phyloP scores from a whole-genome alignment of 92 coral and sea anemone species.

The Zoanthus sociatus region DNA sequence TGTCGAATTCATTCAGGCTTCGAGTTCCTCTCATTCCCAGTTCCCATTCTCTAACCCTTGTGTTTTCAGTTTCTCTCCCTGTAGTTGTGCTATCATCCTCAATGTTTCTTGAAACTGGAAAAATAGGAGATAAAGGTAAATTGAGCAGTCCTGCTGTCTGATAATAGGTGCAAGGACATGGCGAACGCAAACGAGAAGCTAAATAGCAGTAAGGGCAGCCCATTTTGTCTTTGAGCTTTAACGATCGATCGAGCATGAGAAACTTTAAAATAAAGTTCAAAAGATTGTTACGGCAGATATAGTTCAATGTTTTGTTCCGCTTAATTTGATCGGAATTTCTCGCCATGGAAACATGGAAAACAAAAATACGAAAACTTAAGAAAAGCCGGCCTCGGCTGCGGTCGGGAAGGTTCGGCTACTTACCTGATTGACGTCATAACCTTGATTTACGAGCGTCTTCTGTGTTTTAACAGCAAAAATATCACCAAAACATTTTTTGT shows the following conservation, averaged over 20 bases:
- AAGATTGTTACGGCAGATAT: slow-evolving; percentile 29
- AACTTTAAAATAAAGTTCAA: slow-evolving; percentile 18
- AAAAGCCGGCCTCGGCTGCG: slow-evolving; percentile 14
- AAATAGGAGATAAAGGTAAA: not conserved
- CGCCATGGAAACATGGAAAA: slow-evolving; percentile 24
- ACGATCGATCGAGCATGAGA: not conserved
- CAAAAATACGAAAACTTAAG: slow-evolving; percentile 1
- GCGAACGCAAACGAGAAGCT: slow-evolving; percentile 18
- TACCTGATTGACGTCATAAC: slow-evolving; percentile 36
- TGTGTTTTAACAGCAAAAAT: not conserved
- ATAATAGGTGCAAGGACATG: slow-evolving; percentile 35
- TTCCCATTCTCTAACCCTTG: not conserved
- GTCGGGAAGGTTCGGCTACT: slow-evolving; percentile 47
- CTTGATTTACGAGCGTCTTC: not conserved
- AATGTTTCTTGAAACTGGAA: not conserved
- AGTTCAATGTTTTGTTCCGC: slow-evolving; percentile 34
- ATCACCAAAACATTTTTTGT: not conserved
- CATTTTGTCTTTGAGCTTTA: slow-evolving; percentile 1
- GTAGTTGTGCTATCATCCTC: not conserved
- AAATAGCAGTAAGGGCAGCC: slow-evolving; percentile 26
- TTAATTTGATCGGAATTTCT: slow-evolving; percentile 45
- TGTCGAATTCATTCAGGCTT: not conserved
- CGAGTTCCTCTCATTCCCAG: slow-evolving; percentile 2
- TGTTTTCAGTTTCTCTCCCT: slow-evolving; percentile 13
- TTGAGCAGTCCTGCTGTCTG: slow-evolving; percentile 13